A percentile compares a stretch with the other conserved stretches of the same genome.
Evolutionary conservation across 2,797 vertebrate species (phyloP).

Genomic region (Xerus rutilus): DNA sequence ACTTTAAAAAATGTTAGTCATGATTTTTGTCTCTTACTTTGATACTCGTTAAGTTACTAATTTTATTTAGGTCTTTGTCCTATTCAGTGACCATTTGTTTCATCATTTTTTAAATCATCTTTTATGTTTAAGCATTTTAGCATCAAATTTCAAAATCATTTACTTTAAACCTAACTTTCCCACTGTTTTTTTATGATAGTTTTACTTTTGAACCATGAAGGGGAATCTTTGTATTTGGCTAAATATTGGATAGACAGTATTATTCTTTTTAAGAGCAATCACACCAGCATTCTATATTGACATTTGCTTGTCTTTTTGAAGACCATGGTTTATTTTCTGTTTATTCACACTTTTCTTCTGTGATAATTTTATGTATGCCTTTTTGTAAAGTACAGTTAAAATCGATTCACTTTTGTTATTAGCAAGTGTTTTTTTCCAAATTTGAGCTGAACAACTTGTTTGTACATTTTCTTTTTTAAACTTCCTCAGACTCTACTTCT

Average conservation of each 20-base stretch:
- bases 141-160: no score
- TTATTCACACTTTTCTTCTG: background rate
- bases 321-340: background rate
- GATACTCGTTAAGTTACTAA: background rate
- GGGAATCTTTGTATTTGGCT: no score
- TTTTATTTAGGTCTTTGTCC: background rate
- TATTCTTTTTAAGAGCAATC: background rate
- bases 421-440: no score
- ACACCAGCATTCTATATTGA: background rate
- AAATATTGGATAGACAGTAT: background rate
- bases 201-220: no score
- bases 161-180: no score
- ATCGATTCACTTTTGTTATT: no score
- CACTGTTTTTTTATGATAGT: no score
- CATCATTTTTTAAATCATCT: background rate
- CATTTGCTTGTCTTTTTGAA: conserved; percentile 21
- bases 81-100: background rate
- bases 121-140: no score
- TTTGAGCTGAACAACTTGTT: no score
- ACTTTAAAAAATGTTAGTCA: background rate
- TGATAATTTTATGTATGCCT: background rate
- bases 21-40: background rate
- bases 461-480: no score
- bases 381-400: no score
- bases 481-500: no score